phyloP scores from a whole-genome alignment of 2,888 invertebrate species.

The Nomada ruficornis region DNA sequence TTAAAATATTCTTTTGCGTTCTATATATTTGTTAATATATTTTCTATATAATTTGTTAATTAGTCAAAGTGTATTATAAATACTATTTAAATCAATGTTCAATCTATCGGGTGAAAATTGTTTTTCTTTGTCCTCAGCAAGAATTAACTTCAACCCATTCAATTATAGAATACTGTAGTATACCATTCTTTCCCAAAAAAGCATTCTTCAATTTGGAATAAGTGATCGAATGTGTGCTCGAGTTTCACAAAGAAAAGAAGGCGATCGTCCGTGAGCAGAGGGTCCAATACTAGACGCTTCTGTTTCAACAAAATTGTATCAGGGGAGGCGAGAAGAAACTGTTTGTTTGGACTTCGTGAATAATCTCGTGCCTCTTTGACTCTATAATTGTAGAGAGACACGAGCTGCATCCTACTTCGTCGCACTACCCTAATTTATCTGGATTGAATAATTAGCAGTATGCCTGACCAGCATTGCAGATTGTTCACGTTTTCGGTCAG shows the following conservation, averaged over 20 bases:
- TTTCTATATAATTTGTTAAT: too few species aligned
- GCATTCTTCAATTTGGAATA: constrained; percentile 5
- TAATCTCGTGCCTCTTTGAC: constrained; percentile 45
- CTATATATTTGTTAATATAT: too few species aligned
- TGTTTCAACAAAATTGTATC: constrained; percentile 36
- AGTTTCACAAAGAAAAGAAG: constrained; percentile 30
- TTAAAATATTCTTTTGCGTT: too few species aligned
- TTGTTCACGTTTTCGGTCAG: too few species aligned
- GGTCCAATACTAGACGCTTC: constrained; percentile 29
- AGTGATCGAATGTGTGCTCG: not conserved
- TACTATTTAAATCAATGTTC: too few species aligned
- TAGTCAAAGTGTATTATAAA: too few species aligned
- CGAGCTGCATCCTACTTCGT: constrained; percentile 28
- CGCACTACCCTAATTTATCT: constrained; percentile 29
- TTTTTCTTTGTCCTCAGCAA: too few species aligned
- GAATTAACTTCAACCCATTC: too few species aligned
- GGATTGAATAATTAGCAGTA: constrained; percentile 43
- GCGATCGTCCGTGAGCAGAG: too few species aligned
- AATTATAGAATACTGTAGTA: too few species aligned
- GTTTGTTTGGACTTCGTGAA: constrained; percentile 43
- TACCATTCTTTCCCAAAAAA: too few species aligned
- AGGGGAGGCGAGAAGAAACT: constrained; percentile 2
- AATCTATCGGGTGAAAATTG: too few species aligned
- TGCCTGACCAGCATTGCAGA: constrained; percentile 37
- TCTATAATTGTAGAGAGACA: constrained; percentile 50